Percentiles rank a stretch among this genome's conserved stretches.
Evolutionary conservation across 1,140 invertebrate species (phyloP).

Genomic region (Drosophila jambulina): DNA sequence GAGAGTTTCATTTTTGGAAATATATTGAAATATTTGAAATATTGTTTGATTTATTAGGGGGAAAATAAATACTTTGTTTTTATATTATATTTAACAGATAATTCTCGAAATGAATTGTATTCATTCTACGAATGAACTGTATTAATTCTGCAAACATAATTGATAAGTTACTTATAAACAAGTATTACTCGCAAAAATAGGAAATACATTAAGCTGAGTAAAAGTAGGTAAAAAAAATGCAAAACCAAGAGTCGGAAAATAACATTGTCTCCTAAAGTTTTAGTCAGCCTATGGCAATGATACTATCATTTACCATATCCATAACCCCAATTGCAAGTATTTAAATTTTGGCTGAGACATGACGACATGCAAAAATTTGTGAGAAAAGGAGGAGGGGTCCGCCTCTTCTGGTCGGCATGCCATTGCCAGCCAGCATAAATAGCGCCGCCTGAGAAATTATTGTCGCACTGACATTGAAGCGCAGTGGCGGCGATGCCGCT

Average conservation of each 20-base stretch:
- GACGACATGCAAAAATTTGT: constrained; percentile 10
- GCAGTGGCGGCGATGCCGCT: constrained; percentile 58
- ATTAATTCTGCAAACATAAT: background rate
- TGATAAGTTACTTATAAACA: no score
- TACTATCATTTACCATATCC: constrained; percentile 5
- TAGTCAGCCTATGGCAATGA: background rate
- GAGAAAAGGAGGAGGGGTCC: constrained; percentile 1
- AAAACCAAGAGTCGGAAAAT: background rate
- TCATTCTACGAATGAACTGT: no score
- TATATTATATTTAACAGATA: no score
- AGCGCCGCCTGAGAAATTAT: constrained; percentile 75
- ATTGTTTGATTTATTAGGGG: no score
- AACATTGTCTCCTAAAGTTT: background rate
- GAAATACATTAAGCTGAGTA: no score
- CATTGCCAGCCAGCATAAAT: constrained; percentile 47
- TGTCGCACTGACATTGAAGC: constrained; percentile 77
- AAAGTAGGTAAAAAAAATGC: no score
- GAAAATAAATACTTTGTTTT: no score
- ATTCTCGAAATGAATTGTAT: no score
- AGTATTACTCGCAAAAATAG: no score
- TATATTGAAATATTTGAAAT: background rate
- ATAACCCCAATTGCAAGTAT: constrained; percentile 51
- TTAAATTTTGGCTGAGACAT: constrained; percentile 31
- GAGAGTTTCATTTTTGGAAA: background rate
- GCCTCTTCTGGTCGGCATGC: constrained; percentile 1